A percentile compares a stretch with the other conserved stretches of the same genome.
phyloP scores from a whole-genome alignment of 2,888 invertebrate genomes.

The Caenorhabditis japonica region DNA sequence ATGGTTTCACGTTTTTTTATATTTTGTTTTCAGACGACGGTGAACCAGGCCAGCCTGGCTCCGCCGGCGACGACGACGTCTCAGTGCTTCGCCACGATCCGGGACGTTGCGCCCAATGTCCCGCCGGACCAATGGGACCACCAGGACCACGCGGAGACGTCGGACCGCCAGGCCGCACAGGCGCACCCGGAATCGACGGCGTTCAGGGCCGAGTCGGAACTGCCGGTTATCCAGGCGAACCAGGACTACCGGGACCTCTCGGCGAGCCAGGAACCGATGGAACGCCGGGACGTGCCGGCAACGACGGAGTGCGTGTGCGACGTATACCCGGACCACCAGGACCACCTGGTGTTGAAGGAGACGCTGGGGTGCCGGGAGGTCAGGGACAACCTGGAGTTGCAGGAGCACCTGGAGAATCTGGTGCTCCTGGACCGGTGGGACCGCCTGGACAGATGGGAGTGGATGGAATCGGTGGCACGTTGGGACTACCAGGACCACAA shows the following conservation, averaged over 20 bases:
- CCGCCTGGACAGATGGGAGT: slow-evolving; percentile 59
- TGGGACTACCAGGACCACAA: slow-evolving; percentile 35
- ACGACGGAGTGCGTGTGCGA: slow-evolving; percentile 25
- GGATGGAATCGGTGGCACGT: slow-evolving; percentile 36
- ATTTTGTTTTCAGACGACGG: slow-evolving; percentile 49
- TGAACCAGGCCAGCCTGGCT: slow-evolving; percentile 32
- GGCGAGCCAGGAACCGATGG: slow-evolving; percentile 52
- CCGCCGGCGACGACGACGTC: slow-evolving; percentile 35
- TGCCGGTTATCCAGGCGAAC: slow-evolving; percentile 49
- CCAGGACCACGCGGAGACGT: slow-evolving; percentile 56
- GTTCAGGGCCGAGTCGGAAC: slow-evolving; percentile 44
- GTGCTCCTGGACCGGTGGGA: slow-evolving; percentile 66
- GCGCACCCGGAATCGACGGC: slow-evolving; percentile 55
- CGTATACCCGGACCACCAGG: slow-evolving; percentile 52
- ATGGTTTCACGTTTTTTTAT: too few species aligned
- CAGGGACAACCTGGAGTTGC: slow-evolving; percentile 44
- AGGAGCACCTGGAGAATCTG: slow-evolving; percentile 53
- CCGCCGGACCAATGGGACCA: slow-evolving; percentile 66
- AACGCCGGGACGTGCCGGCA: slow-evolving; percentile 43
- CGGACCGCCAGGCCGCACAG: slow-evolving; percentile 39
- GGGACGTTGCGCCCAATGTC: slow-evolving; percentile 55
- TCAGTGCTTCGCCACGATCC: slow-evolving; percentile 50
- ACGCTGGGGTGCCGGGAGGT: slow-evolving; percentile 44
- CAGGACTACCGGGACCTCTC: slow-evolving; percentile 52
- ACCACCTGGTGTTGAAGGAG: slow-evolving; percentile 50